Evolutionary conservation across 2,888 invertebrate species (phyloP).

Genomic region (Aleiodes leptofemur): DNA sequence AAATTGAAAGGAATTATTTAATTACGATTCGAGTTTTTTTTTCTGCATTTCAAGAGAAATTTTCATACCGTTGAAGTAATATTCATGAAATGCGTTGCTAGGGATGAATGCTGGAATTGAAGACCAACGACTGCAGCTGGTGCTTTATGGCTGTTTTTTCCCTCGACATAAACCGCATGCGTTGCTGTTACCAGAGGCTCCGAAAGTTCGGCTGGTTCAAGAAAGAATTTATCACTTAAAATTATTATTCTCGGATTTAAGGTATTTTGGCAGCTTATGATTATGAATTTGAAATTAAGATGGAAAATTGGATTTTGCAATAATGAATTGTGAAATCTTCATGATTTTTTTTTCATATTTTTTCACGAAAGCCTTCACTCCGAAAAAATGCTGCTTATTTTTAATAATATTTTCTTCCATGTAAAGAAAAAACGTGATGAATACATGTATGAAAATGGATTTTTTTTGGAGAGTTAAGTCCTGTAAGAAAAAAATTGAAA

Average conservation of each 20-base stretch:
- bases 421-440: too few species aligned
- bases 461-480: too few species aligned
- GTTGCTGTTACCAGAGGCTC: slow-evolving; percentile 89
- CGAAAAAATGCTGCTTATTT: too few species aligned
- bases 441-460: too few species aligned
- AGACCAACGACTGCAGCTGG: slow-evolving; percentile 95
- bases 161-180: slow-evolving; percentile 92
- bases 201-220: slow-evolving; percentile 73
- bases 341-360: too few species aligned
- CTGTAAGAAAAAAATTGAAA: too few species aligned
- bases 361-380: too few species aligned
- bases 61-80: slow-evolving; percentile 87
- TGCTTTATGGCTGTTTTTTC: slow-evolving; percentile 85
- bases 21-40: neutral
- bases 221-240: slow-evolving; percentile 7
- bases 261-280: too few species aligned
- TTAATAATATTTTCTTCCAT: too few species aligned
- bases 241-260: neutral
- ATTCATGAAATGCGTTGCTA: slow-evolving; percentile 90
- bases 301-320: too few species aligned
- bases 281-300: too few species aligned
- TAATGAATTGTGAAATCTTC: too few species aligned
- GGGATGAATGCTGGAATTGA: slow-evolving; percentile 89
- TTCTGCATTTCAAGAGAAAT: neutral
- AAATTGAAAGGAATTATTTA: neutral